Evolutionary conservation across 2,888 invertebrate genomes (phyloP), one percentile per base, ranked within the genome.

Genomic region (Diarsia dahlii): DNA sequence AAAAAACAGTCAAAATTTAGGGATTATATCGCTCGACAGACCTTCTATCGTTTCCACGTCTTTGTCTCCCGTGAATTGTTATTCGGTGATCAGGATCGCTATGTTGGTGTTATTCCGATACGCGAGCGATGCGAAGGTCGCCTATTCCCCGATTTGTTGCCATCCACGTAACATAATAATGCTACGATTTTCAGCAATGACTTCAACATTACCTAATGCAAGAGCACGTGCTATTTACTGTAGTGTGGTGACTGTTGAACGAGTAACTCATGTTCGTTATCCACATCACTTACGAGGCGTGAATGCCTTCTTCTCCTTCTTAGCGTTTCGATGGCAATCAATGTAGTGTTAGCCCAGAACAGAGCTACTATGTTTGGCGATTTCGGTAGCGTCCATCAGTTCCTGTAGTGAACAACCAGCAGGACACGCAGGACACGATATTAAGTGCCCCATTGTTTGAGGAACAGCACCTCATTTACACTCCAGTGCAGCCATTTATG

Each of bases 121-220:
- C 60, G 71, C 60, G 20, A 46, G 28, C 48, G 52, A 60, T 71
- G 23, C 48, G 82, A 86, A 86, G 86, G 86, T 74, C 86, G 69
- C n/a, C 48, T 66, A 64, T 74, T 80, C 45, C 63, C 64, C 62
- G 48, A 66, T 45, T 15, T 60, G 69, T 71, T 69, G 39, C 62
- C 28, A 45, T 69, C 46, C 39, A 34, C 20, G n/a, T 9, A n/a
- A 72, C 45, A 66, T n/a, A 1, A 39, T 39, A 28, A 58, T 58
- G 5, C 23, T 54, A 54, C 64, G 58, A 68, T 67, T 67, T 64
- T 28, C 34, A 34, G 23, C 12, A 39, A n/a, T 71, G n/a, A 10
- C 15, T 39, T 23, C 18, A 45, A 28, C 28, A 18, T 66, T 66
- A 6, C 48, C 28, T 20, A 39, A 28, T 39, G 13, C 15, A 34